A percentile compares a stretch with the other conserved stretches of the same genome.
phyloP scores from a whole-genome alignment of 2,888 invertebrate genomes.

The Parnassius mnemosyne region DNA sequence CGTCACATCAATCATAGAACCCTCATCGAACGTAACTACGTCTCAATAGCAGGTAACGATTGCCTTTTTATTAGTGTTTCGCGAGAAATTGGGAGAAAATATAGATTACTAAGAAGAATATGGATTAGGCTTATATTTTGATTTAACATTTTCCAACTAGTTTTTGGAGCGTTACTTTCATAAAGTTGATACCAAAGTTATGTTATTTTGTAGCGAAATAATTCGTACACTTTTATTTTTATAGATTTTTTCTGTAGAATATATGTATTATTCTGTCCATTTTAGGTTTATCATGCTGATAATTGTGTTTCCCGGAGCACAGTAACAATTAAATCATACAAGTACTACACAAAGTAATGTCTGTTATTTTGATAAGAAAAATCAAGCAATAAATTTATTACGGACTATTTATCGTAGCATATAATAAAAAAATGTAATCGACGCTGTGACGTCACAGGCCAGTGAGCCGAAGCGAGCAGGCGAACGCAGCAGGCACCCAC shows the following conservation, averaged over 20 bases:
- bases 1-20: slow-evolving; percentile 77
- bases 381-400: slow-evolving; percentile 60
- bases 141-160: too few species aligned
- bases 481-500: slow-evolving; percentile 49
- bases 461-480: slow-evolving; percentile 64
- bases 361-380: slow-evolving; percentile 47
- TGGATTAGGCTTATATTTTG: too few species aligned
- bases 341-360: slow-evolving; percentile 31
- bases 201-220: too few species aligned
- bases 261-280: too few species aligned
- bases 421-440: slow-evolving; percentile 67
- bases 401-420: slow-evolving; percentile 66
- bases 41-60: slow-evolving; percentile 38
- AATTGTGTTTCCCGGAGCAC: too few species aligned
- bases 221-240: too few species aligned
- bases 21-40: slow-evolving; percentile 65
- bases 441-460: slow-evolving; percentile 71
- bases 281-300: too few species aligned
- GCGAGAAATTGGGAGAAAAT: slow-evolving; percentile 2
- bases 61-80: slow-evolving; percentile 33
- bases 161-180: too few species aligned
- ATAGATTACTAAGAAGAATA: too few species aligned
- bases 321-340: slow-evolving; percentile 22
- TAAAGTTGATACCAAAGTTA: too few species aligned
- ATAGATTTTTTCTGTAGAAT: too few species aligned